Evolutionary conservation across 2,113 vertebrate genomes (phyloP), one percentile per base, ranked within the genome.

Genomic region (Phalacrocorax aristotelis): DNA sequence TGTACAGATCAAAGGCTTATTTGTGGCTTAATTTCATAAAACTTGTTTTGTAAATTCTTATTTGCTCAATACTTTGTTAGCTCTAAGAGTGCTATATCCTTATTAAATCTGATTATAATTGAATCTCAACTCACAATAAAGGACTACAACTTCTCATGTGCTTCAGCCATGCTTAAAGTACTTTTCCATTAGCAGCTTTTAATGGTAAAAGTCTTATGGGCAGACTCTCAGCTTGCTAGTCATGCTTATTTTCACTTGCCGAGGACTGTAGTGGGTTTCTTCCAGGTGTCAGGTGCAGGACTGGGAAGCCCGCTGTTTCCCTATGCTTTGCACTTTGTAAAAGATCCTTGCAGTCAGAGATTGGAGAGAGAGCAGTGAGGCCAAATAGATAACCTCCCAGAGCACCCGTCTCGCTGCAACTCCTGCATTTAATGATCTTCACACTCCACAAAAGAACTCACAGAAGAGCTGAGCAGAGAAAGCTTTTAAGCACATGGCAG

Each of bases 31-130:
- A 93, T 76, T 96, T 95, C 89, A 95, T 85, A 42, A 68, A 92
- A 86, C 81, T 70, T 95, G n/a, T 66, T 96, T 95, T 95, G 84
- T 75, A 95, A 97, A 97, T 89, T 89, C 76, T 86, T 84, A 83
- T 95, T 97, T 95, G 90, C 92, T 94, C 88, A 95, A 94, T 93
- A 87, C 64, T 93, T 85, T 70, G 46, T 69, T 69, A 91, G 87
- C 26, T 94, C 22, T 58, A 64, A 84, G 93, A 95, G 46, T 62
- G 70, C 34, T 89, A 87, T 72, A 94, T 84, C 74, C 74, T 83
- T 79, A 92, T 64, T 91, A 96, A 94, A 79, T 75, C 46, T 81
- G 88, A 91, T 82, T 78, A 76, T 46, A 87, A 72, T 18, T 92
- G 57, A 85, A 95, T 57, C 61, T 79, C 27, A 46, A 7, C n/a